Evolutionary conservation across 2,797 vertebrate species (phyloP).

Genomic region (Etheostoma perlongum): DNA sequence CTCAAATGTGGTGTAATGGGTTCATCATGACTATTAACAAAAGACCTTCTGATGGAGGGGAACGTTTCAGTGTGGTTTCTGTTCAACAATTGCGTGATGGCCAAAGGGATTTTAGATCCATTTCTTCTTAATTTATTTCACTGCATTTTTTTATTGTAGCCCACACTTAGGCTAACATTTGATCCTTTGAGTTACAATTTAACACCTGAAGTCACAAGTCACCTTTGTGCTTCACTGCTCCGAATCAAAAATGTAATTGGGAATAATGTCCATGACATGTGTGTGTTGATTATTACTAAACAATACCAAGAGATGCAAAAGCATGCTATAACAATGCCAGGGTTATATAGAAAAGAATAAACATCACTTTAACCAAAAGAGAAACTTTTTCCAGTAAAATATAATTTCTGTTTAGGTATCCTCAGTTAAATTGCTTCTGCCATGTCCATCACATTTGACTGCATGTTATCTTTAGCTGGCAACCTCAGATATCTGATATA

Average conservation of each 20-base stretch:
- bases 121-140: neutral
- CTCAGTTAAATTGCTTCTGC: neutral
- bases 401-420: neutral
- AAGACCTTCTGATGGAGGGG: slow-evolving; percentile 10
- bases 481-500: neutral
- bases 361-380: neutral
- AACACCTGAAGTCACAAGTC: too few species aligned
- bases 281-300: neutral
- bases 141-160: neutral
- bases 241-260: neutral
- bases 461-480: neutral
- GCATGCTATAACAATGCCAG: neutral
- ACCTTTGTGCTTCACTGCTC: neutral
- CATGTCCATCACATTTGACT: neutral
- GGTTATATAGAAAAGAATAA: neutral
- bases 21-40: slow-evolving; percentile 21
- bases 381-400: neutral
- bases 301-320: neutral
- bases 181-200: neutral
- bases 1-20: slow-evolving; percentile 38
- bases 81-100: neutral
- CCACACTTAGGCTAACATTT: neutral
- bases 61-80: neutral
- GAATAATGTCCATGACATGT: neutral
- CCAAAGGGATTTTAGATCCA: neutral